phyloP scores from a whole-genome alignment of 2,888 invertebrate genomes.

The Sarcophaga subvicina region DNA sequence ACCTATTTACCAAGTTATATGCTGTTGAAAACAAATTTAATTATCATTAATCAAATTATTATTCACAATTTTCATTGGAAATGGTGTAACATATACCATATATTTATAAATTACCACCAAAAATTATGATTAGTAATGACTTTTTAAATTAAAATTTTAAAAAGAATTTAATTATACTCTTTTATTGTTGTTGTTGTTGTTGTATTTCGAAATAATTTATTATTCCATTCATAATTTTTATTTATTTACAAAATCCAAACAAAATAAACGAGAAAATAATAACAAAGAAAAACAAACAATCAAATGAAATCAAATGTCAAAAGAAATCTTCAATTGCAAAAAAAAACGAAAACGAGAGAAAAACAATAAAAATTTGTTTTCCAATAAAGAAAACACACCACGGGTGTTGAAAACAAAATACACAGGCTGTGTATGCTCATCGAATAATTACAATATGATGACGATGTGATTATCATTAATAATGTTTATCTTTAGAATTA shows the following conservation, averaged over 20 bases:
- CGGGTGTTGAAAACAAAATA: background rate
- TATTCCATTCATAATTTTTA: conserved; percentile 45
- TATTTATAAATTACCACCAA: background rate
- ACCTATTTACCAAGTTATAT: no score
- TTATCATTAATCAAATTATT: no score
- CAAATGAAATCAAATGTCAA: conserved; percentile 37
- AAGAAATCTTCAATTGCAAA: background rate
- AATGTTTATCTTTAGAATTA: background rate
- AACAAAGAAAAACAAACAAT: conserved; percentile 41
- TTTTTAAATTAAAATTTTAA: background rate
- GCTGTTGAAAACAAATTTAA: no score
- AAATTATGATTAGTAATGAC: background rate
- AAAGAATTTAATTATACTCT: background rate
- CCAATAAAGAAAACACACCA: conserved; percentile 2
- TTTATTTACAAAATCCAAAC: conserved; percentile 44
- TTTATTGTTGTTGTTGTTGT: background rate
- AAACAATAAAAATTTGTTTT: conserved; percentile 11
- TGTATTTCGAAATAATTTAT: conserved; percentile 11
- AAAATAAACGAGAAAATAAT: background rate
- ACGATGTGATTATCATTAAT: conserved; percentile 1
- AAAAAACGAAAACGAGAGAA: conserved; percentile 6
- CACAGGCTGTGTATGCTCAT: background rate
- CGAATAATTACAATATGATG: background rate
- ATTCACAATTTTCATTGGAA: background rate
- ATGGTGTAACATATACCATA: background rate